Conservation (phyloP, 2,888 invertebrate genomes). For the Bedellia somnulentella region DNA sequence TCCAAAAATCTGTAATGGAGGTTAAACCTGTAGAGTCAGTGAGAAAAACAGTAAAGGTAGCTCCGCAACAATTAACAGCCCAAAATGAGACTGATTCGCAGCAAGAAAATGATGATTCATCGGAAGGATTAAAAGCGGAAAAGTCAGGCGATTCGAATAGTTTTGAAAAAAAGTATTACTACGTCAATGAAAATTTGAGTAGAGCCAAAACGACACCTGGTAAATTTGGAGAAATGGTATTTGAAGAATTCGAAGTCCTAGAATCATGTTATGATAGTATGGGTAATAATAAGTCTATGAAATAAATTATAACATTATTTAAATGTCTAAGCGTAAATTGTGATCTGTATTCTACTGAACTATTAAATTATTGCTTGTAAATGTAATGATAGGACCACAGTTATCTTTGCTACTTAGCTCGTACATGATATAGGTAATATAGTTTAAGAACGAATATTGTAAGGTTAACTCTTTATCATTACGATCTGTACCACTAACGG, state of each 20-base stretch:
- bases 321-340: slow-evolving; percentile 31
- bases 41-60: slow-evolving; percentile 22
- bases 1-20: slow-evolving; percentile 14
- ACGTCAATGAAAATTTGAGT: slow-evolving; percentile 60
- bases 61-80: slow-evolving; percentile 13
- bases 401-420: slow-evolving; percentile 3
- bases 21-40: slow-evolving; percentile 15
- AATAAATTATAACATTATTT: slow-evolving; percentile 24
- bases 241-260: slow-evolving; percentile 78
- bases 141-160: slow-evolving; percentile 24
- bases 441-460: too few species aligned
- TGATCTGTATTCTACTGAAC: slow-evolving; percentile 50
- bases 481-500: slow-evolving; percentile 29
- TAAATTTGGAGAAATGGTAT: slow-evolving; percentile 82
- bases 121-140: slow-evolving; percentile 13
- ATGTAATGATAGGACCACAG: slow-evolving; percentile 25
- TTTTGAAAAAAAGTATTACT: slow-evolving; percentile 63
- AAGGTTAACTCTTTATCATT: slow-evolving; percentile 21
- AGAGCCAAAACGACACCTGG: slow-evolving; percentile 59
- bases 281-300: slow-evolving; percentile 55
- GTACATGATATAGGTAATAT: too few species aligned
- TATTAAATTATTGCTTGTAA: slow-evolving; percentile 49
- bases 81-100: slow-evolving; percentile 16
- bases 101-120: slow-evolving; percentile 14
- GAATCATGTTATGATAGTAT: slow-evolving; percentile 64